A percentile compares a stretch with the other conserved stretches of the same genome.
These are phyloP conservation scores for Eilema sororculum DNA, from an alignment of 2,888 invertebrate species.

Conservation along the genomic window DNA sequence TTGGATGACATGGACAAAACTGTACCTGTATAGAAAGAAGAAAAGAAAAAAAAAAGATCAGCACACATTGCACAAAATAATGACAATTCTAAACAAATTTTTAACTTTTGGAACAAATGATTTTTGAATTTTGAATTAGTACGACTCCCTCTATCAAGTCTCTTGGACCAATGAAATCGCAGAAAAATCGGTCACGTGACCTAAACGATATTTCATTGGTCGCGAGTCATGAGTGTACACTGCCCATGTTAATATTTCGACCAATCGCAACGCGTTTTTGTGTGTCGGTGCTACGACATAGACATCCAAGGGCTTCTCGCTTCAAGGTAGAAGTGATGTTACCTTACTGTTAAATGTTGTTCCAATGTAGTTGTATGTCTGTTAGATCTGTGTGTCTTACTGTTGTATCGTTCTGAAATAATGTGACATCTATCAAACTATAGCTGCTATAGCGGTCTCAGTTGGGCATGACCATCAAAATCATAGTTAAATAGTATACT, in stretches of 20 bases:
- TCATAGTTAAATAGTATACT: not conserved
- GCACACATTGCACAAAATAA: no score
- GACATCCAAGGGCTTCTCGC: conserved; percentile 58
- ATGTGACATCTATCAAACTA: not conserved
- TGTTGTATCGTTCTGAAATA: conserved; percentile 2
- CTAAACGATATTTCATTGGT: not conserved
- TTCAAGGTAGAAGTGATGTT: conserved; percentile 51
- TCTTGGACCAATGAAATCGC: not conserved
- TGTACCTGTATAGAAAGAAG: not conserved
- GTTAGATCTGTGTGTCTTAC: conserved; percentile 8
- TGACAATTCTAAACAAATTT: no score
- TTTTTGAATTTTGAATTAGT: no score
- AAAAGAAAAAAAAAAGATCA: no score
- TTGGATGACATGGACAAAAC: not conserved
- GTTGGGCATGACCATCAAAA: not conserved
- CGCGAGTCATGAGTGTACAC: no score
- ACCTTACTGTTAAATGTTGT: conserved; percentile 43
- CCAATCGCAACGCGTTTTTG: conserved; percentile 5
- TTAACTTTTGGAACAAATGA: no score
- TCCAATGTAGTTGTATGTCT: conserved; percentile 17
- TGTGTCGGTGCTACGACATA: conserved; percentile 23
- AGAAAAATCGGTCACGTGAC: not conserved
- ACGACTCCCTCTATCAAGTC: no score
- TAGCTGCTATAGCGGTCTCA: conserved; percentile 1
- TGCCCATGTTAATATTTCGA: no score